These are phyloP conservation scores for Drosophila meridiana DNA, from an alignment of 2,888 invertebrate genomes.

Conservation along the genomic window DNA sequence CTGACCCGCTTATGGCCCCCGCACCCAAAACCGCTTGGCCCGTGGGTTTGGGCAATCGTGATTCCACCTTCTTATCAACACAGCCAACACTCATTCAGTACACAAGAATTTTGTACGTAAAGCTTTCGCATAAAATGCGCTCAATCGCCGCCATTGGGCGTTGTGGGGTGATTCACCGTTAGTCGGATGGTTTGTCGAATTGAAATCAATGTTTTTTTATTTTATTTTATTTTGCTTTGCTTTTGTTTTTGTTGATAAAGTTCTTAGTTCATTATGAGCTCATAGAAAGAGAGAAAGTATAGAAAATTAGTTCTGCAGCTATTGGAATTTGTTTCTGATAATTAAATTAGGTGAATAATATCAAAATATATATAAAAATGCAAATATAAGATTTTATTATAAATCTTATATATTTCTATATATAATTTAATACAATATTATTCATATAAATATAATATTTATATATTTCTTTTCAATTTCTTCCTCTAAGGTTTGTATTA, in stretches of 20 bases:
- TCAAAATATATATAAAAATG: background rate
- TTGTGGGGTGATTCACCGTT: slow-evolving; percentile 52
- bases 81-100: slow-evolving; percentile 25
- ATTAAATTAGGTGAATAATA: background rate
- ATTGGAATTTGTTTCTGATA: background rate
- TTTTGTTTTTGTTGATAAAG: slow-evolving; percentile 8
- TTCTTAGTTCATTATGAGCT: slow-evolving; percentile 6
- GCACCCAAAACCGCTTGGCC: background rate
- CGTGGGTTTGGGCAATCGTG: slow-evolving; percentile 12
- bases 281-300: background rate
- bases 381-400: background rate
- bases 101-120: slow-evolving; percentile 46
- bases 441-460: too few species aligned
- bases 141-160: slow-evolving; percentile 7
- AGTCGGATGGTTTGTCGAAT: slow-evolving; percentile 8
- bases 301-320: background rate
- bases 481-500: too few species aligned
- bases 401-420: too few species aligned
- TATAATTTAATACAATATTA: too few species aligned
- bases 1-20: slow-evolving; percentile 15
- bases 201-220: slow-evolving; percentile 19
- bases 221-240: background rate
- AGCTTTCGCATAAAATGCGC: slow-evolving; percentile 41
- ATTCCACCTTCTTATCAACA: slow-evolving; percentile 45
- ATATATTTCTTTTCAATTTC: too few species aligned